Percentiles rank a stretch among this genome's conserved stretches.
These are phyloP conservation scores for Drosophila persimilis DNA, from an alignment of 1,140 invertebrate species.

Conservation along the genomic window DNA sequence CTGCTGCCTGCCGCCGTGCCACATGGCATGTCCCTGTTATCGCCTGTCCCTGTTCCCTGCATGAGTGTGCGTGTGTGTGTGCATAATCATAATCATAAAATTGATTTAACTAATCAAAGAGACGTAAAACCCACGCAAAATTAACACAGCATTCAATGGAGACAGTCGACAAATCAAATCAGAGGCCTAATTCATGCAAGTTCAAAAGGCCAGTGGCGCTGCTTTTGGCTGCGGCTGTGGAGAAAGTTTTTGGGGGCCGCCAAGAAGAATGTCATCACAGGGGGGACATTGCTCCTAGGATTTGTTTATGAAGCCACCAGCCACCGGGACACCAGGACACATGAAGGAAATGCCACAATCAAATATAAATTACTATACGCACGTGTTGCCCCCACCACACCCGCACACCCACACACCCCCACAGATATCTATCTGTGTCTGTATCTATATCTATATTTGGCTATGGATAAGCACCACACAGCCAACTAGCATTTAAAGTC, in stretches of 20 bases:
- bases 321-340: conserved; percentile 28
- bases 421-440: conserved; percentile 13
- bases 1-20: neutral
- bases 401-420: neutral
- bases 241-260: conserved; percentile 56
- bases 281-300: conserved; percentile 24
- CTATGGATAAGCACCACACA: conserved; percentile 7
- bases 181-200: conserved; percentile 72
- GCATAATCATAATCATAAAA: conserved; percentile 73
- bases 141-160: conserved; percentile 72
- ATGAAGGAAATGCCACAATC: conserved; percentile 62
- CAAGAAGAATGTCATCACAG: conserved; percentile 73
- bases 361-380: conserved; percentile 77
- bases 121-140: conserved; percentile 52
- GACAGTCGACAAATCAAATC: conserved; percentile 66
- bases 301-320: conserved; percentile 34
- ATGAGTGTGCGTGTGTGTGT: conserved; percentile 6
- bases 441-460: conserved; percentile 34
- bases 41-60: neutral
- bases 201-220: conserved; percentile 55
- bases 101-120: conserved; percentile 78
- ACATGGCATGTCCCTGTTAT: conserved; percentile 39
- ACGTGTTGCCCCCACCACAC: conserved; percentile 40
- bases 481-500: conserved; percentile 60
- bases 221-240: neutral